Conservation (phyloP, 2,888 invertebrate genomes). For the Acanthosepion pharaonis region DNA sequence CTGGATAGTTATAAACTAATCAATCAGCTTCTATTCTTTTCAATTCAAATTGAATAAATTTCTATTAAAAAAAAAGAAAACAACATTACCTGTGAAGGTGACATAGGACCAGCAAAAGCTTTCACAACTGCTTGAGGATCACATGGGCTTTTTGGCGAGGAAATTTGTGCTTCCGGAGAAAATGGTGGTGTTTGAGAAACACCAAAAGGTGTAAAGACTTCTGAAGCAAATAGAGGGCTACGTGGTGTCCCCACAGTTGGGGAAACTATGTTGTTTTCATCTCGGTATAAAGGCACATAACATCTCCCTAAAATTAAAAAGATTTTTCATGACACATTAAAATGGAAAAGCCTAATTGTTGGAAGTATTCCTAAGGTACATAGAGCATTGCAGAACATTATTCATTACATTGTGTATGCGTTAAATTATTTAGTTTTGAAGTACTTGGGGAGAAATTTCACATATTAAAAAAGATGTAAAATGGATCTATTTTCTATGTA, state of each 20-base stretch:
- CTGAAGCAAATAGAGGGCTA: not conserved
- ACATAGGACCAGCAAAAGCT: constrained; percentile 95
- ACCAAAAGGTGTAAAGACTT: not conserved
- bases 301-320: constrained; percentile 79
- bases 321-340: not conserved
- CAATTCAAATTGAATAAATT: no score
- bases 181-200: constrained; percentile 34
- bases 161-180: constrained; percentile 51
- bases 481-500: no score
- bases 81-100: constrained; percentile 76
- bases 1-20: no score
- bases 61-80: no score
- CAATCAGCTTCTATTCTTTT: no score
- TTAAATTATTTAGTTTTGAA: no score
- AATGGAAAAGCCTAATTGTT: not conserved
- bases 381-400: no score
- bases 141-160: constrained; percentile 57
- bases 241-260: constrained; percentile 85
- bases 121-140: constrained; percentile 66
- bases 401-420: no score
- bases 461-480: no score
- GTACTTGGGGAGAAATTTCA: no score
- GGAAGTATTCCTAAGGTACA: no score
- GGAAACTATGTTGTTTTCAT: constrained; percentile 83
- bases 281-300: constrained; percentile 90